A percentile compares a stretch with the other conserved stretches of the same genome.
Evolutionary conservation across 2,113 vertebrate genomes (phyloP).

Genomic region (Erpornis zantholeuca): DNA sequence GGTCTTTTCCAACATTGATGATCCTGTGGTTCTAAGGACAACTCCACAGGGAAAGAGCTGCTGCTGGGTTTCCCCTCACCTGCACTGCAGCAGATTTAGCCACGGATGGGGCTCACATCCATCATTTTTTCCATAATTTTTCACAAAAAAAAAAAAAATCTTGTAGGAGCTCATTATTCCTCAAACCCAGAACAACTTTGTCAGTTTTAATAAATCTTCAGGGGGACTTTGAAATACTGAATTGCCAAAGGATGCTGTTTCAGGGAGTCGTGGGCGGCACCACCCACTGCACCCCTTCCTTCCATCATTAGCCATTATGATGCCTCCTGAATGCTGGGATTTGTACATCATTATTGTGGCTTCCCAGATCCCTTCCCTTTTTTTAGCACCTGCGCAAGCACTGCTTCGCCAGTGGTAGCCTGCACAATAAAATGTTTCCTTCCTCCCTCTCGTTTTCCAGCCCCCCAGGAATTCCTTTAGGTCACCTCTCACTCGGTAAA

Average conservation of each 20-base stretch:
- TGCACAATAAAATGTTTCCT: neutral
- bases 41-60: neutral
- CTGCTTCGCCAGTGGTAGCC: neutral
- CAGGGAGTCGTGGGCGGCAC: neutral
- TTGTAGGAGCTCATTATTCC: neutral
- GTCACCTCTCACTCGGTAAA: neutral
- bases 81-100: neutral
- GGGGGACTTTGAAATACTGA: neutral
- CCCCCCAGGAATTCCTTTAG: constrained; percentile 1
- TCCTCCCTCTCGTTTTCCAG: neutral
- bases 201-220: neutral
- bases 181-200: neutral
- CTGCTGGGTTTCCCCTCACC: neutral
- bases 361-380: neutral
- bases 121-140: neutral
- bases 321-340: neutral
- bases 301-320: neutral
- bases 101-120: neutral
- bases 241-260: neutral
- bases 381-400: neutral
- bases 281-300: neutral
- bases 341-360: neutral
- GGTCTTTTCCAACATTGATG: neutral
- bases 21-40: neutral
- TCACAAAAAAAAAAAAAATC: neutral